Base-by-base conservation (phyloP, 2,888 invertebrate species). In the Unio delphinus region DNA sequence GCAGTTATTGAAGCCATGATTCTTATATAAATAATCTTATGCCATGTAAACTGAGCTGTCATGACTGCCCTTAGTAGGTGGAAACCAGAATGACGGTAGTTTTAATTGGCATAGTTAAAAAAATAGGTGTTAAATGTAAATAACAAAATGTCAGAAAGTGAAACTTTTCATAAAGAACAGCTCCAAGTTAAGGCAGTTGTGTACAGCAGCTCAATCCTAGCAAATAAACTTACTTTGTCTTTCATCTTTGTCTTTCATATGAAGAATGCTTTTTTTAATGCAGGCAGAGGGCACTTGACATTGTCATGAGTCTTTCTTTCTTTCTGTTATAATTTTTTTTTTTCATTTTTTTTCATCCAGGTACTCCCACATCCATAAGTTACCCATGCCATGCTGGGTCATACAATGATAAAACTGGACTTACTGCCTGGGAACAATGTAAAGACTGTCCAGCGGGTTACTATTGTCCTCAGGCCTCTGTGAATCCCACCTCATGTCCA, bases 321-420 rank as follows among this genome's bases (percentile, higher is more conserved):
- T 60, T 60, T 60, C 17, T 3, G 8, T 61, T 23, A 28, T 23
- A 34, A 26, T n/a, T 23, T 18, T 65, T 34, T 34, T 64, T n/a
- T 1, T 26, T 20, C 7, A 57, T 18, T 66, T 4, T 64, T 64
- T 56, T 69, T 70, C 34, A 7, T 34, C 20, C 67, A 88, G 88
- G 85, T 55, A 88, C 88, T 8, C 76, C 81, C n/a, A 79, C 77
- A 26, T 84, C 78, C 5, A 81, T 77, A 23, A 72, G 78, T 17
- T 78, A 82, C 68, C 87, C 88, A 0, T 89, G 89, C 68, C 86
- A 86, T 75, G 87, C 87, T 17, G 89, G 89, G 1, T 85, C 86
- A 17, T 88, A 85, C 76, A 87, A 80, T 63, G 80, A 83, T 65
- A 70, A 77, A 8, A 73, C 73, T 0, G 88, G 88, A 15, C 85